These are phyloP conservation scores for Ispidina lecontei DNA, from an alignment of 2,797 vertebrate species.

Conservation along the genomic window DNA sequence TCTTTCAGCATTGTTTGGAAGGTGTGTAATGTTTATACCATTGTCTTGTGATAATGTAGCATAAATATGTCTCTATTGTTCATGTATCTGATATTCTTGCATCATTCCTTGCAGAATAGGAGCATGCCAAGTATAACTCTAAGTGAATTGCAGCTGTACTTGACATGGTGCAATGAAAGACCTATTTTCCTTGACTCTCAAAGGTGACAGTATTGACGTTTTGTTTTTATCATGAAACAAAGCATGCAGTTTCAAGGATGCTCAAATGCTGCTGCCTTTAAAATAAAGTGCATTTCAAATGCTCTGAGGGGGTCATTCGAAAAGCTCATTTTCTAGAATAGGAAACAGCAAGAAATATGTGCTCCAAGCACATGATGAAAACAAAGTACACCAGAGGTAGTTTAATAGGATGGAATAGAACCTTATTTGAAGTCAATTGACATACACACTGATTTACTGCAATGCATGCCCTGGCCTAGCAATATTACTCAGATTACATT, in stretches of 20 bases:
- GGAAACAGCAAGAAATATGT: not conserved
- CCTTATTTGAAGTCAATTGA: not conserved
- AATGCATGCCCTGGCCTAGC: not conserved
- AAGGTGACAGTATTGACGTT: not conserved
- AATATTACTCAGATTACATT: not conserved
- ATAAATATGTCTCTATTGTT: not conserved
- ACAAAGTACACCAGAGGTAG: not conserved
- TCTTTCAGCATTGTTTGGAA: not conserved
- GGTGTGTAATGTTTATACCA: not conserved
- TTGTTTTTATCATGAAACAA: not conserved
- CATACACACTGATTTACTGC: not conserved
- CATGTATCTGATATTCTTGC: not conserved
- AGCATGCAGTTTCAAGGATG: not conserved
- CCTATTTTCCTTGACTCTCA: not conserved
- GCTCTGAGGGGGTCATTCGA: not conserved
- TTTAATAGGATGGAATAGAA: not conserved
- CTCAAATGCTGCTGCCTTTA: not conserved
- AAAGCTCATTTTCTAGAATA: conserved; percentile 18
- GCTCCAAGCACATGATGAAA: not conserved
- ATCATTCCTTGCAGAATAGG: not conserved
- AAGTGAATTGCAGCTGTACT: not conserved
- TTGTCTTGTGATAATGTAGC: not conserved
- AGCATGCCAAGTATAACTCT: not conserved
- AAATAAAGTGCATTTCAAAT: conserved; percentile 15
- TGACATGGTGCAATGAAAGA: not conserved